Evolutionary conservation across 2,113 vertebrate genomes (phyloP), one percentile per base, ranked within the genome.

Genomic region (Pluvialis apricaria): DNA sequence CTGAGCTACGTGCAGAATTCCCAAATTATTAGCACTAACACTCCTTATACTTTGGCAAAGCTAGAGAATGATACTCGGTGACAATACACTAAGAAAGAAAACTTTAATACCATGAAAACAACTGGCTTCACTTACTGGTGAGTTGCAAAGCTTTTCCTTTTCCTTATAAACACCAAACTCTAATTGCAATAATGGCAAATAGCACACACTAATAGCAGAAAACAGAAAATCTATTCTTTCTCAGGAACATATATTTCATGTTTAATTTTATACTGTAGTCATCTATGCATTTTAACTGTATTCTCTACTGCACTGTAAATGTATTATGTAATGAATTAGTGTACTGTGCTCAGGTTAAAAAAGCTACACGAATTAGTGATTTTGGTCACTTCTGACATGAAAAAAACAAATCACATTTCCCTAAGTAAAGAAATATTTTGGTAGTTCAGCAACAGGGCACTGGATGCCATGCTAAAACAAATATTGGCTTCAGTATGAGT

Each of bases 71-170:
- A 69, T 54, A 87, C 8, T 57, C 64, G 75, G 49, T 73, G 71
- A 82, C 65, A 97, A 93, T 36, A 86, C 3, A 6, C 8, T 45
- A 49, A 77, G 60, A 86, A 80, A 77, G 15, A 36, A 82, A 34
- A 92, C 38, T 64, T 75, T 70, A 97, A 86, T 62, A 66, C 19
- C 32, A 75, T 72, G 45, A 92, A 97, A 97, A 80, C 28, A 95
- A 95, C 55, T 69, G 81, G 22, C 76, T 91, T 82, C 58, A 73
- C 86, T 95, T 85, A 92, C 45, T 82, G 26, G 28, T 84, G 83
- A 96, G 88, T 42, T 80, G 69, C 47, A 97, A 92, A 69, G 76
- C 42, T 81, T 86, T 85, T 82, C 15, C 9, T 82, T 72, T 75
- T 76, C 54, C 88, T 82, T 80, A 77, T 11, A 65, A 92, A 76